phyloP scores from a whole-genome alignment of 1,140 invertebrate species.

The Marisa cornuarietis region DNA sequence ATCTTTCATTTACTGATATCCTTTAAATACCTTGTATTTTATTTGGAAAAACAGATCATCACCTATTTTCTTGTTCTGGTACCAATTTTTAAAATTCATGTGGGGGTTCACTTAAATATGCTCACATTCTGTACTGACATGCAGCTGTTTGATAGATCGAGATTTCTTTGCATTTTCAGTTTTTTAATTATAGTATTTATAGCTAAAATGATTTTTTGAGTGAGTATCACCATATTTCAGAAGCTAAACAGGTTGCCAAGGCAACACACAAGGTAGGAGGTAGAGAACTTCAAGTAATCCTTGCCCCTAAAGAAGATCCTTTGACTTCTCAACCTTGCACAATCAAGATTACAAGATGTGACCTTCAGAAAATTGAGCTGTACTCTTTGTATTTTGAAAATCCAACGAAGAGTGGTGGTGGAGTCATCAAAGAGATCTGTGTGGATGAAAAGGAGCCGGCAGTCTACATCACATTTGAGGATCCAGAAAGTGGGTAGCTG shows the following conservation, averaged over 20 bases:
- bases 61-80: not conserved
- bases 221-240: not conserved
- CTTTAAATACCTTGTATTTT: no score
- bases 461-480: constrained; percentile 36
- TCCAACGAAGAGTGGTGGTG: constrained; percentile 33
- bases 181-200: no score
- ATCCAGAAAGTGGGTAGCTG: constrained; percentile 35
- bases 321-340: not conserved
- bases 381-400: constrained; percentile 37
- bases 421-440: constrained; percentile 29
- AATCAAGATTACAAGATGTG: not conserved
- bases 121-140: no score
- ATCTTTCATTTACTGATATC: no score
- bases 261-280: not conserved
- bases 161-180: no score
- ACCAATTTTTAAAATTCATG: no score
- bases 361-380: constrained; percentile 8
- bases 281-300: constrained; percentile 7
- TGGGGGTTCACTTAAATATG: no score
- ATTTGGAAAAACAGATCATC: no score
- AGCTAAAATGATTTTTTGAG: no score
- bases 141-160: no score
- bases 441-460: constrained; percentile 19
- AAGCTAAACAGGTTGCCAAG: constrained; percentile 8
- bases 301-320: constrained; percentile 4